phyloP scores from a whole-genome alignment of 2,888 invertebrate species.

The Eristalinus sepulchralis region DNA sequence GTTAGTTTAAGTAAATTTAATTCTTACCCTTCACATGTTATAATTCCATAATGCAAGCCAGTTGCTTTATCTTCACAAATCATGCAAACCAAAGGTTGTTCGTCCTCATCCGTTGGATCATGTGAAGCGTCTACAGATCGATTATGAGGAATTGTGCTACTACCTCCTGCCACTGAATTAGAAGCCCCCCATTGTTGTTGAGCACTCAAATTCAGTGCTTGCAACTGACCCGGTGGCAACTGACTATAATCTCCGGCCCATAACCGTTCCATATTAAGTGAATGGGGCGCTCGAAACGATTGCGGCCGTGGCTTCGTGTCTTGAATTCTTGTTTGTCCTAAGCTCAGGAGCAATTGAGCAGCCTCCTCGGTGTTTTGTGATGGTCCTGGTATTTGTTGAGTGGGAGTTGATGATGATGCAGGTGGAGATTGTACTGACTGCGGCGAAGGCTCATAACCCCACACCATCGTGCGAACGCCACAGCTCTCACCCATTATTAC shows the following conservation, averaged over 20 bases:
- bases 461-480: conserved; percentile 89
- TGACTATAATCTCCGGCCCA: conserved; percentile 95
- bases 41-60: conserved; percentile 98
- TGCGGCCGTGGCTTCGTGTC: conserved; percentile 79
- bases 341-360: conserved; percentile 87
- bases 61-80: conserved; percentile 99
- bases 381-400: conserved; percentile 79
- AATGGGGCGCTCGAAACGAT: conserved; percentile 83
- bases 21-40: conserved; percentile 96
- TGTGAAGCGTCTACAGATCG: conserved; percentile 78
- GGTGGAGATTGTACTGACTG: conserved; percentile 82
- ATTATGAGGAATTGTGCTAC: conserved; percentile 70
- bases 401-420: conserved; percentile 78
- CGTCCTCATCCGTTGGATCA: conserved; percentile 87
- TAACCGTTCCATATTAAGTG: conserved; percentile 94
- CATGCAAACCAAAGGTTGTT: conserved; percentile 98
- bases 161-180: conserved; percentile 73
- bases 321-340: conserved; percentile 86
- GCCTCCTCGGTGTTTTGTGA: conserved; percentile 84
- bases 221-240: conserved; percentile 89
- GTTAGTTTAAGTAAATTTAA: not conserved
- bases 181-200: conserved; percentile 81
- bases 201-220: conserved; percentile 88
- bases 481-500: conserved; percentile 97
- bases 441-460: conserved; percentile 84